Conservation (phyloP, 2,113 vertebrate genomes). For the Polypterus bichir region DNA sequence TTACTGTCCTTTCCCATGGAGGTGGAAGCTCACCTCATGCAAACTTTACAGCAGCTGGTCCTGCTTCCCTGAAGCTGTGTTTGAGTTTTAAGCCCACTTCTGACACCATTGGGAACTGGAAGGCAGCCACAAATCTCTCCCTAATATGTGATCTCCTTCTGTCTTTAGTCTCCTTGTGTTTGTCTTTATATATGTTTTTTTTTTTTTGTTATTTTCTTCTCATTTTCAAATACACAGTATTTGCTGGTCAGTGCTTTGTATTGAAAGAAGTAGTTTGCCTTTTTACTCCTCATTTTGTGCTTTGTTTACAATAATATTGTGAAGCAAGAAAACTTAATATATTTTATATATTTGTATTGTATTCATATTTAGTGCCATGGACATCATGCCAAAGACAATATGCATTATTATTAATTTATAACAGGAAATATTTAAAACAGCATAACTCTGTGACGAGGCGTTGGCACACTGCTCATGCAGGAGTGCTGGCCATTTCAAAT, state of each 20-base stretch:
- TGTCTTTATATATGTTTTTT: slow-evolving; percentile 14
- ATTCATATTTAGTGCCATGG: slow-evolving; percentile 34
- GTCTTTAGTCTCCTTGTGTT: not conserved
- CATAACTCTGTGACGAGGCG: slow-evolving; percentile 27
- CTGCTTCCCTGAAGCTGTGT: slow-evolving; percentile 22
- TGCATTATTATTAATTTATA: slow-evolving; percentile 50
- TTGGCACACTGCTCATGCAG: too few relatives aligned
- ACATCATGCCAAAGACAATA: slow-evolving; percentile 49
- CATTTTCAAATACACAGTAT: slow-evolving; percentile 20
- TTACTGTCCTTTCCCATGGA: slow-evolving; percentile 26
- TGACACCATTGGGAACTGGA: slow-evolving; percentile 32
- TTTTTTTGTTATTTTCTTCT: slow-evolving; percentile 15
- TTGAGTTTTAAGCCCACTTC: slow-evolving; percentile 12
- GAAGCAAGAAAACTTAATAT: slow-evolving; percentile 59
- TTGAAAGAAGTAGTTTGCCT: slow-evolving; percentile 17
- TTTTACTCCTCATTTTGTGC: slow-evolving; percentile 27
- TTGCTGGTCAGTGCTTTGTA: slow-evolving; percentile 45
- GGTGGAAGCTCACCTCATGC: slow-evolving; percentile 23
- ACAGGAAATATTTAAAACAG: slow-evolving; percentile 26
- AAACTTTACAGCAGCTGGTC: slow-evolving; percentile 28
- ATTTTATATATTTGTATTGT: slow-evolving; percentile 40
- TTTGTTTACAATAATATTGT: slow-evolving; percentile 51
- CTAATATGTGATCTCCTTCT: too few relatives aligned
- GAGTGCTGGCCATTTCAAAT: slow-evolving; percentile 28
- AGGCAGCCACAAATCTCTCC: slow-evolving; percentile 19